Conservation (phyloP, 2,888 invertebrate species). For the Acanthococcus lagerstroemiae region DNA sequence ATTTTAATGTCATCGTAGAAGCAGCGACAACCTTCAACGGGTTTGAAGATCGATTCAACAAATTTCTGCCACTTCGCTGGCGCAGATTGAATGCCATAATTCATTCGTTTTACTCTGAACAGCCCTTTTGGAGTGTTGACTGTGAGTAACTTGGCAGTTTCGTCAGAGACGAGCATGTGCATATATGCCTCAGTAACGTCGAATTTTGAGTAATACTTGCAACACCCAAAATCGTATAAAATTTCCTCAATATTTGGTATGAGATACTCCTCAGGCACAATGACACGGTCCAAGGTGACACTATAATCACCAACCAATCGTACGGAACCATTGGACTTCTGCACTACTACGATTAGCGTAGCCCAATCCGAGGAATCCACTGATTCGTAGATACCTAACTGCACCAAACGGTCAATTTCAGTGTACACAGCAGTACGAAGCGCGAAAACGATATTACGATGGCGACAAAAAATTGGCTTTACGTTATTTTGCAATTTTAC, state of each 20-base stretch:
- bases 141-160: not conserved
- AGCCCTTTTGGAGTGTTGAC: not conserved
- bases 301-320: not conserved
- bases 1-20: conserved; percentile 6
- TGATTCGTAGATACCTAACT: not conserved
- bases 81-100: not conserved
- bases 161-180: not conserved
- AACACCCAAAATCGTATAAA: not conserved
- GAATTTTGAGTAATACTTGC: not conserved
- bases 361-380: not conserved
- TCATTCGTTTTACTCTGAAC: not conserved
- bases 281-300: not conserved
- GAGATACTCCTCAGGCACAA: not conserved
- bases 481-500: not conserved
- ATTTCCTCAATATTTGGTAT: not conserved
- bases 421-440: not conserved
- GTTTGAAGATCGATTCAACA: not conserved
- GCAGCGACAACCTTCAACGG: not conserved
- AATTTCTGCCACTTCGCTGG: not conserved
- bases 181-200: not conserved
- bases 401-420: not conserved
- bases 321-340: not conserved
- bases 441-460: not conserved
- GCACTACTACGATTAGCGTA: not conserved
- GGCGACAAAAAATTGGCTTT: not conserved